These are phyloP conservation scores for Taxidea taxus DNA, from an alignment of 2,113 vertebrate genomes.

Conservation along the genomic window DNA sequence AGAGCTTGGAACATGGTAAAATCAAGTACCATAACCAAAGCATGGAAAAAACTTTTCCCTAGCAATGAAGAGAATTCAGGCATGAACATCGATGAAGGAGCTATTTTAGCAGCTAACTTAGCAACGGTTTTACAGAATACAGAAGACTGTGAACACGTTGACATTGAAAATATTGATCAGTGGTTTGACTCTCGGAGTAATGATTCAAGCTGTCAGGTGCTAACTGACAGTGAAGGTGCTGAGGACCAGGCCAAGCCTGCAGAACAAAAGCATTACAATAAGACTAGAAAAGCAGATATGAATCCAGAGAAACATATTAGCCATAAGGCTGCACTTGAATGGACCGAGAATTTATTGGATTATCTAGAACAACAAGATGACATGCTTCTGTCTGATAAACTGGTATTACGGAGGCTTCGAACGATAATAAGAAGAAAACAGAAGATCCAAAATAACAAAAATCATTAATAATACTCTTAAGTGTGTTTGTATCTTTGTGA, in stretches of 20 bases:
- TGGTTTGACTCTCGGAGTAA: slow-evolving; percentile 67
- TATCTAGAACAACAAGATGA: slow-evolving; percentile 78
- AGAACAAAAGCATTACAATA: slow-evolving; percentile 26
- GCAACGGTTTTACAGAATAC: slow-evolving; percentile 75
- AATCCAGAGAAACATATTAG: slow-evolving; percentile 70
- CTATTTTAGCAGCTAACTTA: slow-evolving; percentile 75
- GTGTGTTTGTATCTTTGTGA: slow-evolving; percentile 8
- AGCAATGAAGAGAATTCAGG: slow-evolving; percentile 61
- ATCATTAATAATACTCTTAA: slow-evolving; percentile 27
- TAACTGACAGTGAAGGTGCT: slow-evolving; percentile 39
- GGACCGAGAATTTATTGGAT: slow-evolving; percentile 75
- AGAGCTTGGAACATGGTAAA: slow-evolving; percentile 76
- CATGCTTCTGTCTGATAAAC: slow-evolving; percentile 77
- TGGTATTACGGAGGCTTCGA: slow-evolving; percentile 74
- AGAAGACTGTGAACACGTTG: slow-evolving; percentile 69
- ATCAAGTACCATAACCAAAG: slow-evolving; percentile 71
- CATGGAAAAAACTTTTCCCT: slow-evolving; percentile 76
- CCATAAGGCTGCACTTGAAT: slow-evolving; percentile 75
- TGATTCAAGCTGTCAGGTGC: slow-evolving; percentile 57
- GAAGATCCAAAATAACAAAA: slow-evolving; percentile 68
- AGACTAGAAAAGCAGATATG: slow-evolving; percentile 59
- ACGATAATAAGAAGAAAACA: slow-evolving; percentile 77
- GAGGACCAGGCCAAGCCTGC: slow-evolving; percentile 31
- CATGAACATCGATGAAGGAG: slow-evolving; percentile 70
- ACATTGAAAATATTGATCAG: slow-evolving; percentile 68